Evolutionary conservation across 2,888 invertebrate genomes (phyloP).

Genomic region (Bembecia ichneumoniformis): DNA sequence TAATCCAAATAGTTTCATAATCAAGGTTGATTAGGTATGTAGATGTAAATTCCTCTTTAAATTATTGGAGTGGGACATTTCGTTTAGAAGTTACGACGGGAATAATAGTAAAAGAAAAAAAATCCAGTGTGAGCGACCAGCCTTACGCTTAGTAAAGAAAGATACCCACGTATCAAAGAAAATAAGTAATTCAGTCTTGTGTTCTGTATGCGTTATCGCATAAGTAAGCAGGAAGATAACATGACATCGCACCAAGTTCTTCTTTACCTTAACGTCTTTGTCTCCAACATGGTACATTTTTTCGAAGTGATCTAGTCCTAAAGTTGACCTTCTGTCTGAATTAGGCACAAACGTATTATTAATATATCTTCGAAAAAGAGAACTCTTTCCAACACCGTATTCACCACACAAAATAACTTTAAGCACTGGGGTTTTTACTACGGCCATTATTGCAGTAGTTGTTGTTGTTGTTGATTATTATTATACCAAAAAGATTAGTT

Average conservation of each 20-base stretch:
- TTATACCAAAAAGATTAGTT: too few relatives aligned
- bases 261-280: constrained; percentile 81
- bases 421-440: constrained; percentile 85
- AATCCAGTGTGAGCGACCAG: too few relatives aligned
- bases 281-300: constrained; percentile 83
- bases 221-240: neutral
- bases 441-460: constrained; percentile 74
- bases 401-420: constrained; percentile 96
- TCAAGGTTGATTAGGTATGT: too few relatives aligned
- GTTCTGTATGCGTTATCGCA: neutral
- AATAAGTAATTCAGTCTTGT: too few relatives aligned
- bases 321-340: constrained; percentile 86
- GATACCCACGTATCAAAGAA: too few relatives aligned
- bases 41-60: too few relatives aligned
- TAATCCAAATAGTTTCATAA: too few relatives aligned
- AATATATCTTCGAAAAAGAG: constrained; percentile 90
- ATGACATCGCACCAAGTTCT: neutral
- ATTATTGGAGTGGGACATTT: too few relatives aligned
- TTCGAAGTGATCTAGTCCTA: constrained; percentile 92
- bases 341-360: constrained; percentile 90
- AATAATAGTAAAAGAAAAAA: too few relatives aligned
- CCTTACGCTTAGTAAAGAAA: too few relatives aligned
- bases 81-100: too few relatives aligned
- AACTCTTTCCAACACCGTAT: constrained; percentile 96
- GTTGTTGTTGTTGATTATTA: too few relatives aligned